Base-by-base conservation (phyloP, 2,888 invertebrate species). In the Cheilosia pagana region DNA sequence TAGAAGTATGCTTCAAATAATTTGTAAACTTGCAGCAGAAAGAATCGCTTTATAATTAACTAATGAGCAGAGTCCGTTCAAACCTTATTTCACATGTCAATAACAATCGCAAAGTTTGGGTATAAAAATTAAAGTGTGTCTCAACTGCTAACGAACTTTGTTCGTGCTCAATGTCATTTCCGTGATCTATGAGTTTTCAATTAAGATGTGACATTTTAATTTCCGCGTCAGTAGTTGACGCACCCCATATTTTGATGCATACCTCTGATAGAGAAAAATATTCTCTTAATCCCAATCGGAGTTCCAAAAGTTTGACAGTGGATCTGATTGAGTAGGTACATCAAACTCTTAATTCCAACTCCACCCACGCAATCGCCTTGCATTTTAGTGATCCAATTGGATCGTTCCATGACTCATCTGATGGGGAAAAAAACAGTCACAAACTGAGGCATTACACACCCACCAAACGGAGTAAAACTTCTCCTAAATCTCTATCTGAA, bases 401-500 rank as follows among this genome's bases (percentile, higher is more conserved):
- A 70, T 57, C 23, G 10, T 25, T 16, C 16, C 16, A 14, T 72
- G 63, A 74, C 25, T 74, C 74, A 74, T 65, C 63, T 55, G 52
- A 65, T 65, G 5, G 31, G 39, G 55, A 74, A 23, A 8, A 25
- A 62, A 55, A 65, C 19, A 35, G 35, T 48, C 39, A 55, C 43
- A 71, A 43, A 41, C 48, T 50, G 48, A 59, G 28, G 12, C 21
- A 53, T 16, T 63, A 72, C 72, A 74, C 63, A 57, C 74, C 74
- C 63, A 63, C 35, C 23, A 39, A 65, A 21, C 23, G 19, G 19
- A 63, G 43, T 21, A 39, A 19, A 55, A 62, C 43, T 53, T 53
- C 21, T 55, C 55, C 23, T 31, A 60, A 41, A 48, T 48, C 25
- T 74, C 45, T 12, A 35, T 16, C 19, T 1, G 16, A 75, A 65